Evolutionary conservation across 2,888 invertebrate species (phyloP), one percentile per base, ranked within the genome.

Genomic region (Ormyrus rosae): DNA sequence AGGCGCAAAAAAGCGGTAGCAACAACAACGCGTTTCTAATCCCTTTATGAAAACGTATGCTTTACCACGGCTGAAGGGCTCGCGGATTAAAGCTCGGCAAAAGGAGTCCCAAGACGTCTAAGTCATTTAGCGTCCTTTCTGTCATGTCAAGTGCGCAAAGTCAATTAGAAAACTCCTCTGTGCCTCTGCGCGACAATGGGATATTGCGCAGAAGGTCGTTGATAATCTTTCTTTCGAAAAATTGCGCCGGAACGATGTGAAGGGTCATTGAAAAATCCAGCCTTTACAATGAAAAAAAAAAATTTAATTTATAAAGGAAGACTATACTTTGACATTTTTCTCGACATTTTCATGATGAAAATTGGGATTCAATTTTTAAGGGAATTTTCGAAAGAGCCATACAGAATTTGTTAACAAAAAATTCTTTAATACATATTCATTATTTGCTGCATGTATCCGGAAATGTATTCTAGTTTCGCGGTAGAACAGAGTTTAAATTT

Each of bases 31-130:
- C 19, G 64, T 63, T 77, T 77, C 73, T 78, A 81, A 81, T 78
- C 64, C 56, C 53, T 78, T 78, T 78, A 78, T 74, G 74, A 78
- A 78, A 81, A 67, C 67, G 64, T 71, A 69, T 68, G 68, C 64
- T 73, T 61, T 69, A 11, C 55, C 63, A 48, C 11, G 60, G 46
- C 34, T 9, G 60, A n/a, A 61, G 51, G 13, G 34, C 58, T 58
- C 58, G 19, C 71, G 56, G 51, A 10, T 63, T 63, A 55, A 61
- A 61, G 61, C 58, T 13, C n/a, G 34, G 34, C 34, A 34, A 34
- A 34, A 34, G 34, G 34, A 34, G 34, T 34, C 3, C 34, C 10
- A 68, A 51, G 50, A 69, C 48, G 61, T 34, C 63, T 55, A 68
- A 68, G 45, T 63, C 56, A 79, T 64, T 79, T 79, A 73, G 58